Conservation (phyloP, 2,113 vertebrate genomes). For the Oryzias melastigma region DNA sequence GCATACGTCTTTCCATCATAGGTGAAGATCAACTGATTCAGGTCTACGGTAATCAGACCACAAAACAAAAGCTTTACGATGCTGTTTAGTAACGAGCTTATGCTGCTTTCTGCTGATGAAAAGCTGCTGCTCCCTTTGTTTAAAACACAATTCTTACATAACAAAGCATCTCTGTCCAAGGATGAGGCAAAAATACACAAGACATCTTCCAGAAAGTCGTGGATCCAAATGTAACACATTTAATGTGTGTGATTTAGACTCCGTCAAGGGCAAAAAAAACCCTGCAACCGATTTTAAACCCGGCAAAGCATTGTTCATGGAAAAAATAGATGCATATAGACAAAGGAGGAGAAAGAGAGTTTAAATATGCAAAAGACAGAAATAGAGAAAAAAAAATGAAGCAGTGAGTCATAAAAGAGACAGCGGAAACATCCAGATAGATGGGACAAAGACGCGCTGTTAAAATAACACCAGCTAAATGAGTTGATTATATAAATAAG, state of each 20-base stretch:
- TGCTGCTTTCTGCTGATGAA: neutral
- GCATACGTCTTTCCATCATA: too few species aligned
- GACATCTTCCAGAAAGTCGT: conserved; percentile 18
- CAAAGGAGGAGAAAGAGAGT: conserved; percentile 2
- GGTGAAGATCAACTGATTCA: too few species aligned
- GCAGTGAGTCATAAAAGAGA: conserved; percentile 49
- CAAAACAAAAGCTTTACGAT: too few species aligned
- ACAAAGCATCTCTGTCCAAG: conserved; percentile 6
- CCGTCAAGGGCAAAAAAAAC: conserved; percentile 35
- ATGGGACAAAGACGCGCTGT: conserved; percentile 20
- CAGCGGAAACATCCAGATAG: conserved; percentile 26
- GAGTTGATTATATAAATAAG: conserved; percentile 57
- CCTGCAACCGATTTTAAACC: conserved; percentile 8
- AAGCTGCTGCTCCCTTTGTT: neutral
- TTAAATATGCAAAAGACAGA: conserved; percentile 22
- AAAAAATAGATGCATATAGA: conserved; percentile 18
- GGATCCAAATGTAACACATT: conserved; percentile 22
- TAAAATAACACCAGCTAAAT: conserved; percentile 54
- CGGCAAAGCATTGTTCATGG: conserved; percentile 23
- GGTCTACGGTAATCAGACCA: too few species aligned
- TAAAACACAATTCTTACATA: neutral
- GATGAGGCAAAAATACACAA: conserved; percentile 19
- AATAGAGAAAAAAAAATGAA: conserved; percentile 38
- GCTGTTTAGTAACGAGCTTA: too few species aligned
- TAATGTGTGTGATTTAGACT: conserved; percentile 28